Conservation (phyloP, 2,797 vertebrate genomes). For the Crocidura indochinensis region DNA sequence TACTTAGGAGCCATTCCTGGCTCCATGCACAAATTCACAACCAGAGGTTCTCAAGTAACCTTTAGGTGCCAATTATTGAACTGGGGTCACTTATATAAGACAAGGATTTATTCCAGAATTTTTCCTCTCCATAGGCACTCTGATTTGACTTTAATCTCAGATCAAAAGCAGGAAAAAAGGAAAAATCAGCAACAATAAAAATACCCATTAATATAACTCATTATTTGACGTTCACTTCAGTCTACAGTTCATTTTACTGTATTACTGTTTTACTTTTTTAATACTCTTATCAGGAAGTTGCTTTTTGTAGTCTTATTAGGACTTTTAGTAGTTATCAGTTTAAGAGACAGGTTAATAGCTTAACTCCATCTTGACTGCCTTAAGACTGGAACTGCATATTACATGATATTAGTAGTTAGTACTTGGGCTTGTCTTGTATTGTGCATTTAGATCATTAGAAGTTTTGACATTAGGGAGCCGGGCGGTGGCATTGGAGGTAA, state of each 20-base stretch:
- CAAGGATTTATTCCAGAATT: too few relatives aligned
- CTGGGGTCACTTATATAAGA: too few relatives aligned
- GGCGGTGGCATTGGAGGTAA: too few relatives aligned
- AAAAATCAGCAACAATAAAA: too few relatives aligned
- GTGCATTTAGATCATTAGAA: neutral
- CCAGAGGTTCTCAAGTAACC: too few relatives aligned
- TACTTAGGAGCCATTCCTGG: too few relatives aligned
- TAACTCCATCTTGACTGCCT: neutral
- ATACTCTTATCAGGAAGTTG: neutral
- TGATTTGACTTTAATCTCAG: neutral
- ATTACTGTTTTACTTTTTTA: neutral
- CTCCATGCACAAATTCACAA: too few relatives aligned
- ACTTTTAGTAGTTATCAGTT: neutral
- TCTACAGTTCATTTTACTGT: neutral
- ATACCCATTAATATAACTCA: too few relatives aligned
- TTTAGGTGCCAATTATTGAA: too few relatives aligned
- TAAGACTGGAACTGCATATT: neutral
- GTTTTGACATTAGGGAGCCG: neutral
- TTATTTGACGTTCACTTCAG: neutral
- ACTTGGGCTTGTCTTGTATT: neutral
- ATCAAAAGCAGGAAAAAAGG: neutral
- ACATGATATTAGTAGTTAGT: neutral
- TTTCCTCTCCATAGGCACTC: neutral
- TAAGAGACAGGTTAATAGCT: neutral
- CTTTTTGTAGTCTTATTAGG: slow-evolving; percentile 22